These are phyloP conservation scores for Berghia stephanieae DNA, from an alignment of 1,140 invertebrate species.

Conservation along the genomic window DNA sequence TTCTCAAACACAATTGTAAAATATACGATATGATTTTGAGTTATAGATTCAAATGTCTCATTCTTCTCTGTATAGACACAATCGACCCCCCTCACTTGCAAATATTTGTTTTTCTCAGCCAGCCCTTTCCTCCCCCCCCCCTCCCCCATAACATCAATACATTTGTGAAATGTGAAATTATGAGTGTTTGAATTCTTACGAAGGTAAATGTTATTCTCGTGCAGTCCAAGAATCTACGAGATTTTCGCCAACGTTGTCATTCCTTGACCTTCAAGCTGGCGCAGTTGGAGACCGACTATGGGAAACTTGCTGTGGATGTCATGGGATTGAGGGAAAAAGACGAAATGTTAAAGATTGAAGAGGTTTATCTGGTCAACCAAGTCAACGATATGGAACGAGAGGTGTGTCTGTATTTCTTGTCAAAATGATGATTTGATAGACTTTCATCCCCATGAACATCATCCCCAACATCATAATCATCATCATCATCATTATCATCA, in stretches of 20 bases:
- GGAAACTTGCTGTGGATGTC: conserved; percentile 32
- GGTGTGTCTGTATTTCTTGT: too few species aligned
- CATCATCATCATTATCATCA: too few species aligned
- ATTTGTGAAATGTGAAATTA: background rate
- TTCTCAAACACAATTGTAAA: too few species aligned
- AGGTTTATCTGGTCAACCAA: conserved; percentile 40
- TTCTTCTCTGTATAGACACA: too few species aligned
- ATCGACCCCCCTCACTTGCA: too few species aligned
- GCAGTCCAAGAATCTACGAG: conserved; percentile 32
- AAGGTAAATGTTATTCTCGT: background rate
- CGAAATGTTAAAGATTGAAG: conserved; percentile 37
- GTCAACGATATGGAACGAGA: conserved; percentile 43
- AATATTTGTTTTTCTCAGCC: too few species aligned
- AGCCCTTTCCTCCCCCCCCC: background rate
- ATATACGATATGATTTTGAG: too few species aligned
- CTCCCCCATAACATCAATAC: background rate
- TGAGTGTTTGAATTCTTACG: background rate
- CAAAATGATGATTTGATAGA: too few species aligned
- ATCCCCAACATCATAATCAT: too few species aligned
- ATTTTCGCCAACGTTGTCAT: conserved; percentile 43
- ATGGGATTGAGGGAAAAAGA: conserved; percentile 40
- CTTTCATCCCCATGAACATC: too few species aligned
- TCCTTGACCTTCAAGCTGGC: conserved; percentile 41
- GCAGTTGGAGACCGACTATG: conserved; percentile 39
- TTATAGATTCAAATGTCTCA: too few species aligned